Conservation (phyloP, 2,888 invertebrate genomes). For the Emmelina monodactyla region DNA sequence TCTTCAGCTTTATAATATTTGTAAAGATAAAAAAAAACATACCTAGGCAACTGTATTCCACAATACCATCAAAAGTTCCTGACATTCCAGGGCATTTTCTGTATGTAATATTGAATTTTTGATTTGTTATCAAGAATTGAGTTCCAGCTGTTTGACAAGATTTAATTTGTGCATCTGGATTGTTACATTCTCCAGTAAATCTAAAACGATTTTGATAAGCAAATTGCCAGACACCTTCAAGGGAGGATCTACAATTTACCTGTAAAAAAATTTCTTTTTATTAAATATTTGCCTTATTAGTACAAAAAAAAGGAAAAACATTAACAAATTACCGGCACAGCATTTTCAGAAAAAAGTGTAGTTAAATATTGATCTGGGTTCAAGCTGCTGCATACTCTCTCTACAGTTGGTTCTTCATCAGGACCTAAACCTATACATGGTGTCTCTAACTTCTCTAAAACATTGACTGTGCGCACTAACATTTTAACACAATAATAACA, state of each 20-base stretch:
- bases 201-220: conserved; percentile 89
- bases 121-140: conserved; percentile 94
- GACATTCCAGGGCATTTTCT: conserved; percentile 89
- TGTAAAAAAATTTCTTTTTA: too few relatives aligned
- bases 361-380: conserved; percentile 81
- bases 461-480: conserved; percentile 85
- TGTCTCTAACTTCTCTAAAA: conserved; percentile 88
- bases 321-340: conserved; percentile 70
- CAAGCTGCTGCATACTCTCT: conserved; percentile 78
- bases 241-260: conserved; percentile 89
- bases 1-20: neutral
- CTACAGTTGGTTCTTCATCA: conserved; percentile 73
- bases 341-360: conserved; percentile 89
- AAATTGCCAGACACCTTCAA: conserved; percentile 97
- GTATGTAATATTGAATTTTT: conserved; percentile 95
- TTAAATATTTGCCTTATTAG: too few relatives aligned
- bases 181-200: conserved; percentile 90
- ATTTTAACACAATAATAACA: conserved; percentile 89
- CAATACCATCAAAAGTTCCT: conserved; percentile 89
- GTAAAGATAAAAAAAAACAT: conserved; percentile 12
- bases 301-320: conserved; percentile 4
- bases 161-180: conserved; percentile 87
- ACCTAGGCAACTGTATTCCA: conserved; percentile 90
- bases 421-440: conserved; percentile 76
- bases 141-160: conserved; percentile 97